Evolutionary conservation across 1,140 invertebrate species (phyloP).

Genomic region (Drosophila repletoides): DNA sequence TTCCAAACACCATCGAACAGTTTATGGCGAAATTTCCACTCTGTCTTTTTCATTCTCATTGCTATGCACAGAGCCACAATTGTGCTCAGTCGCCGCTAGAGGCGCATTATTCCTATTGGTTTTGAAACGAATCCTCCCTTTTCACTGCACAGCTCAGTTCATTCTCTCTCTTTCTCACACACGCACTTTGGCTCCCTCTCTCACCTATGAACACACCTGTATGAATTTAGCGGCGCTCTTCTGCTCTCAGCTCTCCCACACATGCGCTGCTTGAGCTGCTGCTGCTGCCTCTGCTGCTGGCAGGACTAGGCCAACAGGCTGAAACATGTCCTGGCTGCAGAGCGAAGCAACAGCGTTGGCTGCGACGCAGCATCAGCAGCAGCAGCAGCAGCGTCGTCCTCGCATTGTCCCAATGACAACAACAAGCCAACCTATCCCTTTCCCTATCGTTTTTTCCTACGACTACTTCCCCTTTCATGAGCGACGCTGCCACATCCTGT

Average conservation of each 20-base stretch:
- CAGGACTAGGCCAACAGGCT: conserved; percentile 71
- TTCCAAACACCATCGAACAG: no score
- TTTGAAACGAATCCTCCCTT: not conserved
- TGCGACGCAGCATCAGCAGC: no score
- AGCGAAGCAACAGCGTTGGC: conserved; percentile 13
- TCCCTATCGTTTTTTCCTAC: no score
- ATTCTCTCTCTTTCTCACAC: not conserved
- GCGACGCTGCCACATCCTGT: conserved; percentile 56
- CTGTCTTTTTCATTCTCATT: no score
- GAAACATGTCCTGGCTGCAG: conserved; percentile 15
- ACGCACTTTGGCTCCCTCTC: not conserved
- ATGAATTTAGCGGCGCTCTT: conserved; percentile 38
- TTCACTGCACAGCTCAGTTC: not conserved
- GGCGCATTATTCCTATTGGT: conserved; percentile 4
- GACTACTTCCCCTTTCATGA: no score
- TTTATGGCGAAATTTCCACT: no score
- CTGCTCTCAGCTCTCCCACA: conserved; percentile 7
- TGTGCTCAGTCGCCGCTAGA: conserved; percentile 8
- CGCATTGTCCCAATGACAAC: conserved; percentile 19
- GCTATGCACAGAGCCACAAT: no score
- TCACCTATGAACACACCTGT: conserved; percentile 69
- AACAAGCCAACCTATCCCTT: conserved; percentile 18
- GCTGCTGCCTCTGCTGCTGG: conserved; percentile 35
- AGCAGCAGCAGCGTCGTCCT: conserved; percentile 18
- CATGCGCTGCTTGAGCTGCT: conserved; percentile 20